phyloP scores from a whole-genome alignment of 2,888 invertebrate genomes.

The Eupelmus urozonus region DNA sequence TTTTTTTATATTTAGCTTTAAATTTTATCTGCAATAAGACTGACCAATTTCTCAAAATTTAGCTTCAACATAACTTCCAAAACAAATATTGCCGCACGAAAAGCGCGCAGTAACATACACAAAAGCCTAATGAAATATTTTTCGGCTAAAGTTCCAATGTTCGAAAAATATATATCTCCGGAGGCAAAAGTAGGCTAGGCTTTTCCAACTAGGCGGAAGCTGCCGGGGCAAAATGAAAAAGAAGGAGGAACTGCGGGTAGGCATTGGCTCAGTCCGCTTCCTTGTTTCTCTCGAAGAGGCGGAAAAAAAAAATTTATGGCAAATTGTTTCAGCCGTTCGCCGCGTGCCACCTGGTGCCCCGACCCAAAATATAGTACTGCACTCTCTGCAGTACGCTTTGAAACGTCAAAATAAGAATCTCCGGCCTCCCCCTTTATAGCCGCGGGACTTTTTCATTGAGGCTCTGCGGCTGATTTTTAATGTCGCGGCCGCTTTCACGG shows the following conservation, averaged over 20 bases:
- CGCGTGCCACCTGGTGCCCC: constrained; percentile 70
- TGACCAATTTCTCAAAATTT: too few relatives aligned
- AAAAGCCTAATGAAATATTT: too few relatives aligned
- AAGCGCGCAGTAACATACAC: too few relatives aligned
- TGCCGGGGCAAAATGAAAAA: constrained; percentile 32
- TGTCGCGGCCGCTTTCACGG: neutral
- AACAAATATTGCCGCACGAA: too few relatives aligned
- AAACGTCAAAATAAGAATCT: constrained; percentile 35
- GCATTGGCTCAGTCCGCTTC: constrained; percentile 35
- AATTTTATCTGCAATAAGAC: neutral
- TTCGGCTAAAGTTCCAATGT: too few relatives aligned
- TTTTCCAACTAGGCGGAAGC: constrained; percentile 1
- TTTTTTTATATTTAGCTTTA: neutral
- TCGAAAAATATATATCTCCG: too few relatives aligned
- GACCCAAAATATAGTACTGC: constrained; percentile 63
- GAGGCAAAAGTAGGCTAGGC: constrained; percentile 25
- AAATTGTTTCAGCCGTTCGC: constrained; percentile 74
- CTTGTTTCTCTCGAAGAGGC: constrained; percentile 20
- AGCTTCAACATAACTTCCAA: too few relatives aligned
- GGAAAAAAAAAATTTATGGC: constrained; percentile 70
- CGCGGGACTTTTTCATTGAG: neutral
- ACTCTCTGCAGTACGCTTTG: neutral
- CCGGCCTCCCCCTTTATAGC: neutral
- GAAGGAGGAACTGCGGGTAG: neutral
- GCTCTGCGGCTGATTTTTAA: neutral